Evolutionary conservation across 2,888 invertebrate genomes (phyloP), one percentile per base, ranked within the genome.

Genomic region (Sclerodermus sp.): DNA sequence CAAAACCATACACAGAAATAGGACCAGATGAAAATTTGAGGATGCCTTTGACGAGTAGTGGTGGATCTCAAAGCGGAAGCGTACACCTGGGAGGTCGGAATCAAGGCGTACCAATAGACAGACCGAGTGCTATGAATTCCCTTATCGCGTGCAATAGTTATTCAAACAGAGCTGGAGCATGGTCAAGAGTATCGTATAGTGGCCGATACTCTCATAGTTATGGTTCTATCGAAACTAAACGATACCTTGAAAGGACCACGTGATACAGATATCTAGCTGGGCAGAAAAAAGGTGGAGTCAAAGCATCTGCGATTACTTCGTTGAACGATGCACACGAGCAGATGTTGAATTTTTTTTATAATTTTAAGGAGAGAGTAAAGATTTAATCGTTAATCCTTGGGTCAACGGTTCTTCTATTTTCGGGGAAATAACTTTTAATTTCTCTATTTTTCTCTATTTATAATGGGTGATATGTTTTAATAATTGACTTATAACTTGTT

Each of bases 91-190:
- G 36, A 0, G 50, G 44, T 29, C 54, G 62, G 1, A 66, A 54
- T 30, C 79, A 85, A 58, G 78, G 80, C 29, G 80, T 87, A 62
- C 84, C 85, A 47, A 85, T 87, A 60, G 88, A 88, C 67, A 82
- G 87, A 32, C 87, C 87, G 0, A 85, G 85, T n/a, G 88, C 83
- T 43, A 87, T 88, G 87, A 87, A 87, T 79, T 88, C 88, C 50
- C 79, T 89, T 52, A 87, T 89, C 53, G 87, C 87, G 0, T 88
- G 88, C 80, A 88, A 87, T 75, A 88, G 88, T 77, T 89, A 86
- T 80, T 88, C 88, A 73, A 88, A 87, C 76, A 82, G 83, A 55
- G 83, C 82, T 73, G 75, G 83, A 77, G 74, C 81, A 70, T 79
- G 84, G 83, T 73, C 80, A 70, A 71, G 82, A 78, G 77, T 84